These are phyloP conservation scores for Orthosia incerta DNA, from an alignment of 2,888 invertebrate genomes.

Conservation along the genomic window DNA sequence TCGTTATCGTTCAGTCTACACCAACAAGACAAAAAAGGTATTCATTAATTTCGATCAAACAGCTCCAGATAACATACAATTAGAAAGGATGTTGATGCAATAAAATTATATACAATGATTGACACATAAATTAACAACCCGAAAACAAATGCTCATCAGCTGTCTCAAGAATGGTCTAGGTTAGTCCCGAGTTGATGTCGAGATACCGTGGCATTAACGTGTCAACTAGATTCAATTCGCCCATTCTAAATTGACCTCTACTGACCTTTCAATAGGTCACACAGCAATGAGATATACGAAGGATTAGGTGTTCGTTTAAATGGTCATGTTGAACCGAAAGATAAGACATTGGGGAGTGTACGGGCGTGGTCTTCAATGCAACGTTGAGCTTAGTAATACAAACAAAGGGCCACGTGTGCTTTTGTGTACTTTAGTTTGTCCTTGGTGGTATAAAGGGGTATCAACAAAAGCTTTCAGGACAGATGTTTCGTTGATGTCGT, in stretches of 20 bases:
- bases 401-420: conserved; percentile 72
- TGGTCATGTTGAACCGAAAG: conserved; percentile 65
- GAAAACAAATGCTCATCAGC: conserved; percentile 40
- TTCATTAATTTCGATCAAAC: conserved; percentile 49
- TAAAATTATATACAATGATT: conserved; percentile 53
- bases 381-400: conserved; percentile 77
- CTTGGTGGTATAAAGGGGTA: conserved; percentile 60
- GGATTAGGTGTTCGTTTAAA: conserved; percentile 61
- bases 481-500: conserved; percentile 60
- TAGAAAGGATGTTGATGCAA: conserved; percentile 58
- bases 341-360: conserved; percentile 67
- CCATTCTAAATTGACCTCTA: conserved; percentile 61
- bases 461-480: conserved; percentile 57
- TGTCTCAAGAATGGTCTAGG: conserved; percentile 44
- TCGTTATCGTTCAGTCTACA: conserved; percentile 25
- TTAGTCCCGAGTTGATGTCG: conserved; percentile 27
- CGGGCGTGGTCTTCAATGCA: conserved; percentile 80
- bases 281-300: conserved; percentile 43
- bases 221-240: conserved; percentile 48
- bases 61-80: conserved; percentile 40
- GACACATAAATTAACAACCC: conserved; percentile 51
- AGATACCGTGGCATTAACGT: conserved; percentile 56
- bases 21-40: conserved; percentile 24
- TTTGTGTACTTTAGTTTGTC: conserved; percentile 62
- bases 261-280: conserved; percentile 57